Percentiles rank a stretch among this genome's conserved stretches.
phyloP scores from a whole-genome alignment of 1,140 invertebrate species.

The Ylistrum balloti region DNA sequence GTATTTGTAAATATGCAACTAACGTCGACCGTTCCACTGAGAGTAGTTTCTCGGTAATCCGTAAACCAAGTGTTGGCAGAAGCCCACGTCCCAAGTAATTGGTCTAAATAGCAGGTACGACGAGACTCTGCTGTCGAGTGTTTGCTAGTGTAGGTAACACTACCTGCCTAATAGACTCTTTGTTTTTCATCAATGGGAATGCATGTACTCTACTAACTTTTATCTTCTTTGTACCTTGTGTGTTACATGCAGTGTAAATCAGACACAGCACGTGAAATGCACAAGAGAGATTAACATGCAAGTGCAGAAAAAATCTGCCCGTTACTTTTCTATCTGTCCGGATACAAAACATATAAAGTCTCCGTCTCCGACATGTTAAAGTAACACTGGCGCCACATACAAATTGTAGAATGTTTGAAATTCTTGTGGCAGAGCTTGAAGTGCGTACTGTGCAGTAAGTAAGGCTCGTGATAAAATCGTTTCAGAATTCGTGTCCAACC shows the following conservation, averaged over 20 bases:
- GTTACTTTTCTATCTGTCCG: too few relatives aligned
- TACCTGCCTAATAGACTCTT: neutral
- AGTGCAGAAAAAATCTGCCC: neutral
- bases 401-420: neutral
- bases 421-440: too few relatives aligned
- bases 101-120: neutral
- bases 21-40: neutral
- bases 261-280: neutral
- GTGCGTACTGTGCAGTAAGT: too few relatives aligned
- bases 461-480: too few relatives aligned
- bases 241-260: neutral
- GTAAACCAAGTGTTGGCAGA: neutral
- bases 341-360: too few relatives aligned
- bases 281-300: neutral
- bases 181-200: constrained; percentile 18
- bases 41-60: neutral
- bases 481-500: too few relatives aligned
- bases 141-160: too few relatives aligned
- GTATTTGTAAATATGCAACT: neutral
- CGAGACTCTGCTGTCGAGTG: neutral
- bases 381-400: too few relatives aligned
- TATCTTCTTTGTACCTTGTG: neutral
- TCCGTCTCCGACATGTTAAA: too few relatives aligned
- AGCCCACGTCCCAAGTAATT: constrained; percentile 14
- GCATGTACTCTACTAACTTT: neutral